phyloP scores from a whole-genome alignment of 2,888 invertebrate genomes.

The Argyresthia albistria region DNA sequence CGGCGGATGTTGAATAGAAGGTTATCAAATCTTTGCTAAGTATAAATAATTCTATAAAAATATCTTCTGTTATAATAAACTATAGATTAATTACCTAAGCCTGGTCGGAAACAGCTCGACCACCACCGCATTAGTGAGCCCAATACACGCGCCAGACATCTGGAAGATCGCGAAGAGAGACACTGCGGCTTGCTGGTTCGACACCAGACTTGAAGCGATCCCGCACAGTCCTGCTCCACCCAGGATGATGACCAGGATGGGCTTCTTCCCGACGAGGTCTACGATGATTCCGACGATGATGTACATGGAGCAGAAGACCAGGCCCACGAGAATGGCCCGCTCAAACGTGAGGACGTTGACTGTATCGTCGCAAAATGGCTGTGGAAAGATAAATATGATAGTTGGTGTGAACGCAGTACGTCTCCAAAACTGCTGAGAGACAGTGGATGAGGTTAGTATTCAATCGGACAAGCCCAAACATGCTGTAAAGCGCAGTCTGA shows the following conservation, averaged over 20 bases:
- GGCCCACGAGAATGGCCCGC: constrained; percentile 77
- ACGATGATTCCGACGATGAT: constrained; percentile 75
- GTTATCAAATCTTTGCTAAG: no score
- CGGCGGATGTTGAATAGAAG: no score
- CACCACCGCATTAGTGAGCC: constrained; percentile 69
- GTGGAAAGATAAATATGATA: background rate
- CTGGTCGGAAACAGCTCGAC: constrained; percentile 75
- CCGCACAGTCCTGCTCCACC: constrained; percentile 69
- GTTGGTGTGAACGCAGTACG: background rate
- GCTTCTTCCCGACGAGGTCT: constrained; percentile 65
- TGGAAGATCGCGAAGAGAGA: constrained; percentile 70
- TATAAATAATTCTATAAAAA: no score
- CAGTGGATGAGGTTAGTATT: background rate
- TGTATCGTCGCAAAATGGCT: constrained; percentile 53
- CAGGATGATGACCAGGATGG: constrained; percentile 61
- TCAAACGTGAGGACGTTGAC: constrained; percentile 76
- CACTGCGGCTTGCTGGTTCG: constrained; percentile 70
- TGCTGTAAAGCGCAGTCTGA: background rate
- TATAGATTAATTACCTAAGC: constrained; percentile 30
- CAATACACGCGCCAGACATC: constrained; percentile 70
- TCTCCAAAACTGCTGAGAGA: background rate
- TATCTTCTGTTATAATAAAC: background rate
- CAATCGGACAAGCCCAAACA: background rate
- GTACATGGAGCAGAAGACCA: constrained; percentile 76
- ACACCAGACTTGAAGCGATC: constrained; percentile 72